These are phyloP conservation scores for Oreochromis spilurus DNA, from an alignment of 2,113 vertebrate species.

Conservation along the genomic window DNA sequence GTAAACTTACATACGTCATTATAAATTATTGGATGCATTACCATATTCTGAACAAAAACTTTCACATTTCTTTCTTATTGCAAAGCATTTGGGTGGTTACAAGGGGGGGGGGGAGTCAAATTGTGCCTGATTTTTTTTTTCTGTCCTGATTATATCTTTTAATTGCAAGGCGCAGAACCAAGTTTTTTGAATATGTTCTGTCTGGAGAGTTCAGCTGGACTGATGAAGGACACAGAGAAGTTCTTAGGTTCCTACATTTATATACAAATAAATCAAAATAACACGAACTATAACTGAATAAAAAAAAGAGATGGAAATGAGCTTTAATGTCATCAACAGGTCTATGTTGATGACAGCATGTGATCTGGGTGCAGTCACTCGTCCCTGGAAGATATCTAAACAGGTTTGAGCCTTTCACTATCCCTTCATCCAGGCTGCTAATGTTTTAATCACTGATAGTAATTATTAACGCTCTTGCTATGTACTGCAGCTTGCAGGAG, in stretches of 20 bases:
- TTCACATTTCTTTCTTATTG: background rate
- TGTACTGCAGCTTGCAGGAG: background rate
- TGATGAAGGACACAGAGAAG: constrained; percentile 69
- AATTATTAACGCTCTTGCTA: background rate
- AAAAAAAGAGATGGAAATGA: background rate
- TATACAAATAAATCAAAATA: background rate
- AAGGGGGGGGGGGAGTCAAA: background rate
- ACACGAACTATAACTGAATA: background rate
- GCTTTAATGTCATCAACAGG: constrained; percentile 69
- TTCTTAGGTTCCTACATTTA: constrained; percentile 62
- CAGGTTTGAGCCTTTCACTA: constrained; percentile 78
- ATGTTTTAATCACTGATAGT: background rate
- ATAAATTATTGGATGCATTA: background rate
- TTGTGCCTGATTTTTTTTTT: background rate
- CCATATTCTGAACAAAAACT: background rate
- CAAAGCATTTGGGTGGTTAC: background rate
- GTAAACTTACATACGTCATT: background rate
- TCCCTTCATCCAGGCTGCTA: background rate
- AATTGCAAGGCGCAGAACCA: constrained; percentile 64
- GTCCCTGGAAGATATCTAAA: constrained; percentile 98
- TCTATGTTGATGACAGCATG: constrained; percentile 99
- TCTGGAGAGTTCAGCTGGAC: constrained; percentile 73
- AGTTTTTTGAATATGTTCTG: constrained; percentile 72
- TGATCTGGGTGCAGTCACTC: constrained; percentile 97
- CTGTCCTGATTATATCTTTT: constrained; percentile 20